Evolutionary conservation across 2,797 vertebrate genomes (phyloP).

Genomic region (Artibeus lituratus): DNA sequence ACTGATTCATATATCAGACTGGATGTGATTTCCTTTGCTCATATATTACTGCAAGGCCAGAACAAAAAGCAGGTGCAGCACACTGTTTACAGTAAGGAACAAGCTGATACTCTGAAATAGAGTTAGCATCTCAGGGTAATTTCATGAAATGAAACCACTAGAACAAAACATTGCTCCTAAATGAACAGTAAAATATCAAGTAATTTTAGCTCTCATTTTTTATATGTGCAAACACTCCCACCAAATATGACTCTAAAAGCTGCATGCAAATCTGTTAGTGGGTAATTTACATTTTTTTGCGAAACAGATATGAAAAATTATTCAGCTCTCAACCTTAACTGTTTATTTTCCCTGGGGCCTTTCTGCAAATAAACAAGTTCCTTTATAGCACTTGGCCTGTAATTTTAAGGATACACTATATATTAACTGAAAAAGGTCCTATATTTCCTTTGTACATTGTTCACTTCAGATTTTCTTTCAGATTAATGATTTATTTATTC

Average conservation of each 20-base stretch:
- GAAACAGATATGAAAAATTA: not conserved
- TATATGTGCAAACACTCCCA: not conserved
- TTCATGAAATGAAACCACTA: constrained; percentile 42
- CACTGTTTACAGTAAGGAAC: not conserved
- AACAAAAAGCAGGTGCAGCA: not conserved
- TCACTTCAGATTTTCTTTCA: constrained; percentile 29
- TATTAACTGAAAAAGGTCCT: not conserved
- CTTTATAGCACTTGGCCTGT: not conserved
- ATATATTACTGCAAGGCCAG: not conserved
- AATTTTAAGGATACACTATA: not conserved
- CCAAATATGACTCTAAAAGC: not conserved
- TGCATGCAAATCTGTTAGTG: not conserved
- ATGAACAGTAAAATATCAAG: constrained; percentile 43
- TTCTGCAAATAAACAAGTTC: not conserved
- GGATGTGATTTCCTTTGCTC: not conserved
- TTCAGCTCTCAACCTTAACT: not conserved
- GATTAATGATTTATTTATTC: not conserved
- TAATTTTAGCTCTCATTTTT: constrained; percentile 24
- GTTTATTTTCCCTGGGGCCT: not conserved
- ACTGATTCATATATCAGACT: not conserved
- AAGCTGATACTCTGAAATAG: not conserved
- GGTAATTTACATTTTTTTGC: constrained; percentile 15
- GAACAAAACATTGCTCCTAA: not conserved
- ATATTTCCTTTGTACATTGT: not conserved
- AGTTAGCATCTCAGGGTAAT: not conserved